These are phyloP conservation scores for Synanthedon andrenaeformis DNA, from an alignment of 2,888 invertebrate species.

Conservation along the genomic window DNA sequence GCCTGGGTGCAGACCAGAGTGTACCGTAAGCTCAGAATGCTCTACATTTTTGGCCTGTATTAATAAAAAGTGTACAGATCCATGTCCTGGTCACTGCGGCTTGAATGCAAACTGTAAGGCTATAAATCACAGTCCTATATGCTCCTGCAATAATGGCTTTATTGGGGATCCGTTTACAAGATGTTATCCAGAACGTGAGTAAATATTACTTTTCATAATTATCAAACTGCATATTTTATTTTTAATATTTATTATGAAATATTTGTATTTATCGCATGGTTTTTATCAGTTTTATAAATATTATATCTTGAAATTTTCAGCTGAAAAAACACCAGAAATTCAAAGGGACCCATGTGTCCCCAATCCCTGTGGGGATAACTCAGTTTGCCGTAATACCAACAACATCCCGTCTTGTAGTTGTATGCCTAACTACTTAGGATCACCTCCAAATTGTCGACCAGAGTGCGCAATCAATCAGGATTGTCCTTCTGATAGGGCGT, in stretches of 20 bases:
- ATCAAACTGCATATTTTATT: neutral
- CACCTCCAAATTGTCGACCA: constrained; percentile 79
- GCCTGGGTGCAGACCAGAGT: constrained; percentile 83
- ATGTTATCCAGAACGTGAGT: constrained; percentile 69
- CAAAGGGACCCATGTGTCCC: constrained; percentile 75
- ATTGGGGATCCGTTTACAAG: constrained; percentile 79
- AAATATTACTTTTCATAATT: neutral
- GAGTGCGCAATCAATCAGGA: constrained; percentile 81
- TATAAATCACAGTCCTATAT: constrained; percentile 83
- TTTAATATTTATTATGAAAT: neutral
- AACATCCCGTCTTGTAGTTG: constrained; percentile 76
- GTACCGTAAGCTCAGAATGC: constrained; percentile 83
- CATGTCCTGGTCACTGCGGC: constrained; percentile 80
- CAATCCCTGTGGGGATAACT: constrained; percentile 77
- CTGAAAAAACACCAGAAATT: constrained; percentile 28
- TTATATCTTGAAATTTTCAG: neutral
- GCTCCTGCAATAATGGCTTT: constrained; percentile 73
- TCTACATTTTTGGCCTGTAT: constrained; percentile 78
- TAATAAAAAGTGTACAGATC: constrained; percentile 81
- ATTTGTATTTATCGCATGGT: neutral
- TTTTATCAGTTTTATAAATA: too few relatives aligned
- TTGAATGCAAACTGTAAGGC: constrained; percentile 78
- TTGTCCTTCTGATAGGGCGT: constrained; percentile 77
- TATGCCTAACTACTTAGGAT: constrained; percentile 73
- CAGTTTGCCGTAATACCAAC: constrained; percentile 73